A percentile compares a stretch with the other conserved stretches of the same genome.
phyloP scores from a whole-genome alignment of 2,113 vertebrate species.

The Craseonycteris thonglongyai region DNA sequence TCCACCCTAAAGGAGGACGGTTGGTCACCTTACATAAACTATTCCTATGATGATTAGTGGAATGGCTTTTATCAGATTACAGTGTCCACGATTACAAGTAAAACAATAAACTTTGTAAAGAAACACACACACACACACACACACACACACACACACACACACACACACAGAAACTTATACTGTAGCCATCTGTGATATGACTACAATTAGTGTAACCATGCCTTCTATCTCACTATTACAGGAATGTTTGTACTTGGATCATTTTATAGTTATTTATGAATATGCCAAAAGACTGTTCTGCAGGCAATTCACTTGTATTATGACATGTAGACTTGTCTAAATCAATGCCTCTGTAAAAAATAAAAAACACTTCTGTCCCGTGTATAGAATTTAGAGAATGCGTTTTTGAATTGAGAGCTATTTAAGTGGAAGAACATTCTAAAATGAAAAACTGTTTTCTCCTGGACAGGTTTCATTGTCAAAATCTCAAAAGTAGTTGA shows the following conservation, averaged over 20 bases:
- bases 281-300: not conserved
- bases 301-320: not conserved
- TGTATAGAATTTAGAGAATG: not conserved
- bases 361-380: not conserved
- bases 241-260: not conserved
- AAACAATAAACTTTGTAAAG: conserved; percentile 1
- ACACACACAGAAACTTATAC: not conserved
- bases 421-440: not conserved
- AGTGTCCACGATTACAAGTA: not conserved
- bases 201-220: not conserved
- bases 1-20: too few species aligned
- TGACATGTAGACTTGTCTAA: not conserved
- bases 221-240: not conserved
- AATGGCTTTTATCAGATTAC: not conserved
- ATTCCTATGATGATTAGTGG: not conserved
- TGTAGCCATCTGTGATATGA: not conserved
- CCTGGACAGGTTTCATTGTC: not conserved
- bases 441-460: not conserved
- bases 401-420: not conserved
- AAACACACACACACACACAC: not conserved
- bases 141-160: not conserved
- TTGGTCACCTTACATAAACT: too few species aligned
- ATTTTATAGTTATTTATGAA: not conserved
- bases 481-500: not conserved
- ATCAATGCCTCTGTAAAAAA: not conserved